phyloP scores from a whole-genome alignment of 2,113 vertebrate species.

The Polyodon spathula region DNA sequence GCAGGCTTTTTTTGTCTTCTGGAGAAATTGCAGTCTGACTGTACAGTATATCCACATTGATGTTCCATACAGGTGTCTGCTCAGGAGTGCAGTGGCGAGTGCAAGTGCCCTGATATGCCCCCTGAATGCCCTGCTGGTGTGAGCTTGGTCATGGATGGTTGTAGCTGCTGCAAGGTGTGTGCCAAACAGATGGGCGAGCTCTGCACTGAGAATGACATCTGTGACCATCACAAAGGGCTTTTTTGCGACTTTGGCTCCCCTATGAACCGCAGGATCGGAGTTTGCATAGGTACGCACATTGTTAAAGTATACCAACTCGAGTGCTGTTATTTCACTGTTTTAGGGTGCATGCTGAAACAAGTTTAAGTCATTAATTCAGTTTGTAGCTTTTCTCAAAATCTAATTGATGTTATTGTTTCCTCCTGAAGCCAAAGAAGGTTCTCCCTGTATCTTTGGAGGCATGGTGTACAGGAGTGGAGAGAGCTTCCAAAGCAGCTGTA shows the following conservation, averaged over 20 bases:
- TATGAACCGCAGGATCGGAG: constrained; percentile 77
- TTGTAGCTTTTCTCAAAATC: too few relatives aligned
- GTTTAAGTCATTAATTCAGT: too few relatives aligned
- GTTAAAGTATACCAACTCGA: too few relatives aligned
- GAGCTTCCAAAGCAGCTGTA: constrained; percentile 96
- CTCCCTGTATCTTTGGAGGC: constrained; percentile 84
- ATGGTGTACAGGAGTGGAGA: constrained; percentile 87
- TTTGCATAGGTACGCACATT: constrained; percentile 76
- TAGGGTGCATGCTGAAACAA: too few relatives aligned
- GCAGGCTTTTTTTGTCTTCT: too few relatives aligned
- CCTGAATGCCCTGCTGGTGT: constrained; percentile 77
- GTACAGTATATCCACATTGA: not conserved
- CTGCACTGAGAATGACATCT: constrained; percentile 81
- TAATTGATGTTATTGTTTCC: not conserved
- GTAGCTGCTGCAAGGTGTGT: constrained; percentile 89
- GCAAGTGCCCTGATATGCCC: constrained; percentile 60
- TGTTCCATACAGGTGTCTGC: constrained; percentile 51
- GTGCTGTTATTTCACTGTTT: too few relatives aligned
- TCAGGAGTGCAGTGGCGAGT: constrained; percentile 78
- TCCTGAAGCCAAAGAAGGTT: constrained; percentile 76
- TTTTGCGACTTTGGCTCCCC: constrained; percentile 89
- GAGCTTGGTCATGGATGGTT: constrained; percentile 79
- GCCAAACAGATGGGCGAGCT: constrained; percentile 95
- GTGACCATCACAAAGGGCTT: constrained; percentile 88
- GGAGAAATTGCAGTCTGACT: too few relatives aligned